Evolutionary conservation across 2,113 vertebrate species (phyloP).

Genomic region (Xyliphius kryptos): DNA sequence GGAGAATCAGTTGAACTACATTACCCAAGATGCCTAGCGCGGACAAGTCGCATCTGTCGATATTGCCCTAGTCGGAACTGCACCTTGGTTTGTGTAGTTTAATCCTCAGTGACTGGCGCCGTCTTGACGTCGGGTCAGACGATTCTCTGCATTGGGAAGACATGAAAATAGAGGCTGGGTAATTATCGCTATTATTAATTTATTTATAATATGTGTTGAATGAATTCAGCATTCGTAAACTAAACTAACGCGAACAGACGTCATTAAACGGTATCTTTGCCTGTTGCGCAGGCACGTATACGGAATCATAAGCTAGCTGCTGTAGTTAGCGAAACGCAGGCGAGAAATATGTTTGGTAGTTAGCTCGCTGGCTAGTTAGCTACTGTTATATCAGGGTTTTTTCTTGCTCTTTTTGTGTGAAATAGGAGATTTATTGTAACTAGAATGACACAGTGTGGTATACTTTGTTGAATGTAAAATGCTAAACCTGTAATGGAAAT

Average conservation of each 20-base stretch:
- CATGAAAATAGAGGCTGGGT: constrained; percentile 69
- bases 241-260: not conserved
- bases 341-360: constrained; percentile 15
- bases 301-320: constrained; percentile 14
- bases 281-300: constrained; percentile 41
- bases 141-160: constrained; percentile 58
- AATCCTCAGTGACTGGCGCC: constrained; percentile 40
- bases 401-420: not conserved
- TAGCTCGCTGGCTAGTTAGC: not conserved
- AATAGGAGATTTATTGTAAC: too few species aligned
- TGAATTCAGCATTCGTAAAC: not conserved
- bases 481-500: too few species aligned
- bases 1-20: not conserved
- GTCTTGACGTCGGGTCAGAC: constrained; percentile 52
- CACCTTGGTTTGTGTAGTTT: constrained; percentile 57
- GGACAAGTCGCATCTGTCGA: accelerated
- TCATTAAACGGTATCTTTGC: constrained; percentile 10
- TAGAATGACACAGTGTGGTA: too few species aligned
- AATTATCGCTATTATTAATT: constrained; percentile 32
- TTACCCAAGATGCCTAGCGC: constrained; percentile 44
- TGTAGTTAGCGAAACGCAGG: not conserved
- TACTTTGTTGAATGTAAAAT: too few species aligned
- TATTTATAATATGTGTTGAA: not conserved
- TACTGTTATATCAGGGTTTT: not conserved
- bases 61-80: not conserved